A percentile compares a stretch with the other conserved stretches of the same genome.
phyloP scores from a whole-genome alignment of 1,140 invertebrate species.

The Drosophila navojoa region DNA sequence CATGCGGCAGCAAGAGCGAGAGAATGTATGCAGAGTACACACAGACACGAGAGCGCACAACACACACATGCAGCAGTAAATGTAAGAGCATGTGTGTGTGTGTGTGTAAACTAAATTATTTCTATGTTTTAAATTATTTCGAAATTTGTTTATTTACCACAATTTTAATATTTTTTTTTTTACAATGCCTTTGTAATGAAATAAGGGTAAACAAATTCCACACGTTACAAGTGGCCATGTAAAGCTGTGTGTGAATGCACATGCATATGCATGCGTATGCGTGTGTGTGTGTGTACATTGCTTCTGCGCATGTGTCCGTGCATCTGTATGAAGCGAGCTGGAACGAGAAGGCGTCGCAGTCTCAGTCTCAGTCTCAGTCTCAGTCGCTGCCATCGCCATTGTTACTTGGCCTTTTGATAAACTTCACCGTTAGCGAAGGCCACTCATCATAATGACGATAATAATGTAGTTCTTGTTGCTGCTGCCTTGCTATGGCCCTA shows the following conservation, averaged over 20 bases:
- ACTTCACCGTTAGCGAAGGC: slow-evolving; percentile 54
- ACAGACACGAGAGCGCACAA: slow-evolving; percentile 16
- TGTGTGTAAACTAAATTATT: slow-evolving; percentile 29
- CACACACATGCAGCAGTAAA: neutral
- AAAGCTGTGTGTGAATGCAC: slow-evolving; percentile 1
- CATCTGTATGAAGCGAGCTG: slow-evolving; percentile 26
- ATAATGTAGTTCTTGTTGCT: slow-evolving; percentile 47
- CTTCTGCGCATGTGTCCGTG: slow-evolving; percentile 68
- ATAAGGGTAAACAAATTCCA: slow-evolving; percentile 60
- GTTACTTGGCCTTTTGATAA: slow-evolving; percentile 76
- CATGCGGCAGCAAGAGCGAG: slow-evolving; percentile 20
- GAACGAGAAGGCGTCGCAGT: slow-evolving; percentile 36
- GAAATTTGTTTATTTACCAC: slow-evolving; percentile 77
- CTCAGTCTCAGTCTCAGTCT: slow-evolving; percentile 29
- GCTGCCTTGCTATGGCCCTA: slow-evolving; percentile 50
- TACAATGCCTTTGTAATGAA: slow-evolving; percentile 37
- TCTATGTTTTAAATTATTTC: slow-evolving; percentile 43
- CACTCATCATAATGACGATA: slow-evolving; percentile 62
- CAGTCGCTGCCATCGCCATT: slow-evolving; percentile 51
- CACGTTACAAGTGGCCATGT: slow-evolving; percentile 44
- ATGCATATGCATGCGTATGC: slow-evolving; percentile 1
- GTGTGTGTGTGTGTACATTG: slow-evolving; percentile 10
- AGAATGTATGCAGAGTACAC: slow-evolving; percentile 17
- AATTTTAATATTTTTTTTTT: slow-evolving; percentile 77
- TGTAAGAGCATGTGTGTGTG: slow-evolving; percentile 6